Conservation (phyloP, 2,113 vertebrate genomes). For the Porphyrio hochstetteri region DNA sequence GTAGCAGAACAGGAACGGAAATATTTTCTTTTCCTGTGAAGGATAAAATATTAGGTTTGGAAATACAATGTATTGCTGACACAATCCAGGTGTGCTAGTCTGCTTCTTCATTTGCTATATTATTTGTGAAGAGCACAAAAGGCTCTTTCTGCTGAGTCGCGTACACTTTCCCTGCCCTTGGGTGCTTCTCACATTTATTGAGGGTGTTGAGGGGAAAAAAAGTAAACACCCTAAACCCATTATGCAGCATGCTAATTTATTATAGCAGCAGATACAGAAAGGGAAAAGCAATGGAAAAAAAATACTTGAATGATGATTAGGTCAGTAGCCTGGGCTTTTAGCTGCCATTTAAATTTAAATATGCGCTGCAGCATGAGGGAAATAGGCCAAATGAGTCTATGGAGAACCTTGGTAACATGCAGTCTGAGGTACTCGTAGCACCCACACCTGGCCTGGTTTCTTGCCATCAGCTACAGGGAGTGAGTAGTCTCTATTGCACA, state of each 20-base stretch:
- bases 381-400: not conserved
- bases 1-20: not conserved
- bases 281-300: not conserved
- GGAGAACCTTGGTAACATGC: not conserved
- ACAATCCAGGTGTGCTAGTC: not conserved
- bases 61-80: not conserved
- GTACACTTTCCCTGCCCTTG: not conserved
- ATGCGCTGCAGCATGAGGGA: not conserved
- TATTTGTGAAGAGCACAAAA: not conserved
- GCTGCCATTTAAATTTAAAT: constrained; percentile 16
- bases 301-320: not conserved
- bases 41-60: not conserved
- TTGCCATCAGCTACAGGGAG: not conserved
- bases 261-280: not conserved
- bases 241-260: not conserved
- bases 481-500: not conserved
- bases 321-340: not conserved
- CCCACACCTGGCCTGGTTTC: not conserved
- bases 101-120: not conserved
- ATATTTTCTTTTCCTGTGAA: not conserved
- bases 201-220: not conserved
- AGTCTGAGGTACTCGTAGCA: not conserved
- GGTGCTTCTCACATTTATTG: not conserved
- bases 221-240: not conserved
- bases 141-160: not conserved